phyloP scores from a whole-genome alignment of 2,113 vertebrate species.

The Leptobrachium leishanense region DNA sequence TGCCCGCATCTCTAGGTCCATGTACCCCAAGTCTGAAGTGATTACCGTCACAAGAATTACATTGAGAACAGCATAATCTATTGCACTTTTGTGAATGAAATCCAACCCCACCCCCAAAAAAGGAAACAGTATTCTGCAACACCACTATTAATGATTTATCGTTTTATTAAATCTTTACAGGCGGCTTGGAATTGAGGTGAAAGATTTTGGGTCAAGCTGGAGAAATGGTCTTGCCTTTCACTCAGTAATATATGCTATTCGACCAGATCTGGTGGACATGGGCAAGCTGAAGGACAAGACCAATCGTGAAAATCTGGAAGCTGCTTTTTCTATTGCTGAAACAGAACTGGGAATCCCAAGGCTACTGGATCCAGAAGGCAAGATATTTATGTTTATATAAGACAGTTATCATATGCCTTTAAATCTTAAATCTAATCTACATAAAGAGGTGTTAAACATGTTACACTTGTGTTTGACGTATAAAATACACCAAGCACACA shows the following conservation, averaged over 20 bases:
- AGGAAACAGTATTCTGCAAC: too few species aligned
- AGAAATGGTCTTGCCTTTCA: slow-evolving; percentile 91
- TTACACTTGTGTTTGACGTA: too few species aligned
- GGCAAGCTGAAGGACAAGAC: slow-evolving; percentile 70
- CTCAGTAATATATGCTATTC: slow-evolving; percentile 86
- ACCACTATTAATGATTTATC: background rate
- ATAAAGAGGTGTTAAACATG: too few species aligned
- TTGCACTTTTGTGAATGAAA: too few species aligned
- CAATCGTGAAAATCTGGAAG: slow-evolving; percentile 87
- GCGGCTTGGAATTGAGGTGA: slow-evolving; percentile 84
- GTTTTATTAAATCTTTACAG: slow-evolving; percentile 58
- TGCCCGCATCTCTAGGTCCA: too few species aligned
- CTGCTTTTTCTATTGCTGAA: slow-evolving; percentile 89
- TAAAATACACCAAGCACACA: too few species aligned
- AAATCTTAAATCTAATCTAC: too few species aligned
- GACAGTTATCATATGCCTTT: too few species aligned
- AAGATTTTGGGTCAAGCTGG: slow-evolving; percentile 94
- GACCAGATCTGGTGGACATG: slow-evolving; percentile 88
- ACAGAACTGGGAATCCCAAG: slow-evolving; percentile 87
- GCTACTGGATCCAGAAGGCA: slow-evolving; percentile 94
- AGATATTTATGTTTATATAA: background rate
- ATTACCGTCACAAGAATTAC: too few species aligned
- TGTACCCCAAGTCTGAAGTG: too few species aligned
- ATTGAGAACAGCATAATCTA: too few species aligned
- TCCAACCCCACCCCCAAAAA: too few species aligned